These are phyloP conservation scores for Atta cephalotes DNA, from an alignment of 1,140 invertebrate species.

Conservation along the genomic window DNA sequence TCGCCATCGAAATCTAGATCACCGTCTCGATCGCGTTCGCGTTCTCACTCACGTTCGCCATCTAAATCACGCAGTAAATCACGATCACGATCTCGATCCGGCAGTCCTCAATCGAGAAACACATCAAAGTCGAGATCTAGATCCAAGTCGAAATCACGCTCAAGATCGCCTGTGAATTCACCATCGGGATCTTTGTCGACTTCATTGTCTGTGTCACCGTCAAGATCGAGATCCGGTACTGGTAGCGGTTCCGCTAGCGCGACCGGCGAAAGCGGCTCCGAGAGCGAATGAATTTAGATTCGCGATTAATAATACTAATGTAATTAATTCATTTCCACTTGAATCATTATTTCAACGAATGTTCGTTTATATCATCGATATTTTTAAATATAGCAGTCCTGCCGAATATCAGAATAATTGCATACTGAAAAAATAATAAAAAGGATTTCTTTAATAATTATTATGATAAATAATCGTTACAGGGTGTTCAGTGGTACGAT, in stretches of 20 bases:
- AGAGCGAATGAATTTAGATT: slow-evolving; percentile 79
- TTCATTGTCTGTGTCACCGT: slow-evolving; percentile 79
- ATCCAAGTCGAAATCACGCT: slow-evolving; percentile 78
- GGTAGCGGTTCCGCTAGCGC: slow-evolving; percentile 79
- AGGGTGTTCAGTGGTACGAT: neutral
- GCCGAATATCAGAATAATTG: neutral
- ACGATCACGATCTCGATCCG: slow-evolving; percentile 77
- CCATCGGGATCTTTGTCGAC: slow-evolving; percentile 79
- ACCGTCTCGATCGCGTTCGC: slow-evolving; percentile 75
- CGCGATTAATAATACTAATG: neutral
- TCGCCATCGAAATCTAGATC: slow-evolving; percentile 78
- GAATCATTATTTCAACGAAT: neutral
- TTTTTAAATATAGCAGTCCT: neutral
- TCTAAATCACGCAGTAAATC: slow-evolving; percentile 71
- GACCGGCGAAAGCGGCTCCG: slow-evolving; percentile 81
- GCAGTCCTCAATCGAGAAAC: slow-evolving; percentile 67
- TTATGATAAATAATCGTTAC: neutral
- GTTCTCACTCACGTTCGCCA: slow-evolving; percentile 74
- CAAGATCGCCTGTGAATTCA: slow-evolving; percentile 75
- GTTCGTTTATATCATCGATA: neutral
- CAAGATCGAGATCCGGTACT: slow-evolving; percentile 76
- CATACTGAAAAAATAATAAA: neutral
- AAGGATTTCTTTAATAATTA: neutral
- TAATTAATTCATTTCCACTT: neutral
- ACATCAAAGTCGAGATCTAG: slow-evolving; percentile 66